These are phyloP conservation scores for Danio kyathit DNA, from an alignment of 2,797 vertebrate species.

Conservation along the genomic window DNA sequence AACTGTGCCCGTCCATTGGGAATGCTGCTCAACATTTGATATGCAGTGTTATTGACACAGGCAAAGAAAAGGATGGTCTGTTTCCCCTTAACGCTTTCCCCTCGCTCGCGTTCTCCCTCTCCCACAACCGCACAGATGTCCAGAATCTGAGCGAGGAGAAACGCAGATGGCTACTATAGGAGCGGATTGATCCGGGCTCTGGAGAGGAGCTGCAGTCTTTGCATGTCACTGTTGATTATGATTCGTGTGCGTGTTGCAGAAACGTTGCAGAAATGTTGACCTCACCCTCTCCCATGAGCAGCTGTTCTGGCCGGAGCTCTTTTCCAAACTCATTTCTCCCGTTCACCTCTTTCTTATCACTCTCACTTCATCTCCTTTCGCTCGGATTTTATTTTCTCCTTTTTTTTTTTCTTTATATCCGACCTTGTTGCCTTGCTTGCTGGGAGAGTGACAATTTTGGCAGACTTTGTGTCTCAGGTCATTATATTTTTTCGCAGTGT, in stretches of 20 bases:
- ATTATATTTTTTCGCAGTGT: conserved; percentile 16
- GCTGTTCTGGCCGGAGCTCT: conserved; percentile 48
- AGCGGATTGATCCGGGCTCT: conserved; percentile 74
- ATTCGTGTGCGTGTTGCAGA: conserved; percentile 55
- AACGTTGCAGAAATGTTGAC: conserved; percentile 56
- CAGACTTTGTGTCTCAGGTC: not conserved
- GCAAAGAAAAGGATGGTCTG: conserved; percentile 43
- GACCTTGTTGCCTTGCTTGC: conserved; percentile 29
- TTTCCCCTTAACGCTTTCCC: conserved; percentile 42
- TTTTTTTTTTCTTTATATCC: conserved; percentile 27
- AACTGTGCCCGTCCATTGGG: not conserved
- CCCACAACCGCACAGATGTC: conserved; percentile 61
- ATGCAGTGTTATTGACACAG: conserved; percentile 47
- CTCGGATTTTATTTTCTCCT: not conserved
- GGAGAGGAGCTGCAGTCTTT: conserved; percentile 64
- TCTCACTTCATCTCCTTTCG: conserved; percentile 30
- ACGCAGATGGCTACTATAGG: conserved; percentile 81
- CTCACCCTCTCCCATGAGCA: conserved; percentile 51
- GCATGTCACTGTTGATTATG: conserved; percentile 61
- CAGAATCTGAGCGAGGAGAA: conserved; percentile 50
- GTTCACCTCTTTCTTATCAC: conserved; percentile 24
- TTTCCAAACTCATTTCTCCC: conserved; percentile 39
- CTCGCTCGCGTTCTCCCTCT: conserved; percentile 29
- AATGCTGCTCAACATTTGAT: conserved; percentile 49
- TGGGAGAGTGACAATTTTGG: conserved; percentile 20